Evolutionary conservation across 2,888 invertebrate species (phyloP), one percentile per base, ranked within the genome.

Genomic region (Dorcus hopei): DNA sequence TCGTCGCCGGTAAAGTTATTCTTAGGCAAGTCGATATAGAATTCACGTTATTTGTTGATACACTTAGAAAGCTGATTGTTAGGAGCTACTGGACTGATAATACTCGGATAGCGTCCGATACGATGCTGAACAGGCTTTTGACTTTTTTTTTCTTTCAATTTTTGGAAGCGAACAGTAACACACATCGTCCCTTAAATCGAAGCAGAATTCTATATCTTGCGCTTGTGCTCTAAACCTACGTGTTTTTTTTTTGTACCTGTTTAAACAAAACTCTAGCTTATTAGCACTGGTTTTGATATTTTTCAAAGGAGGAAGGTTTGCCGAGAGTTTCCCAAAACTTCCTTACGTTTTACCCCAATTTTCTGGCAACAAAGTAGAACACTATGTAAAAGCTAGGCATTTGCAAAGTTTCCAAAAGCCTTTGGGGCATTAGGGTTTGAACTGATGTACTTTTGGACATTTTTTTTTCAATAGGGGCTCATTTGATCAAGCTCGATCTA

Each of bases 171-270:
- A 41, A 52, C 26, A 47, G 14, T 45, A 33, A 7, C 26, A 33
- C 26, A 33, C 26, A 33, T 49, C 26, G 26, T 42, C 51, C 51
- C 38, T 51, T 47, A 33, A 39, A 47, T 51, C 9, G 45, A 56
- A 56, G 56, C 56, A 38, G 56, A 56, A 56, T 56, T 56, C 56
- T 56, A 56, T 56, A 56, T 56, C 56, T 51, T 56, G 50, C 39
- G 45, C 40, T 50, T 56, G 19, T 50, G 55, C 49, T 38, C 45
- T 45, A 45, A 45, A 19, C 4, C 45, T 45, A 45, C 16, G 45
- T 3, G 14, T 14, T 14, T 19, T n/a, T n/a, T 45, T 45, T 45
- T 45, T 45, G 45, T 45, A 45, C 45, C 45, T n/a, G 26, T 23
- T 8, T 45, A 45, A 19, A 45, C 23, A 45, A 41, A 45, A 45